A percentile compares a stretch with the other conserved stretches of the same genome.
Conservation (phyloP, 2,888 invertebrate genomes). For the Lamellibrachia satsuma region DNA sequence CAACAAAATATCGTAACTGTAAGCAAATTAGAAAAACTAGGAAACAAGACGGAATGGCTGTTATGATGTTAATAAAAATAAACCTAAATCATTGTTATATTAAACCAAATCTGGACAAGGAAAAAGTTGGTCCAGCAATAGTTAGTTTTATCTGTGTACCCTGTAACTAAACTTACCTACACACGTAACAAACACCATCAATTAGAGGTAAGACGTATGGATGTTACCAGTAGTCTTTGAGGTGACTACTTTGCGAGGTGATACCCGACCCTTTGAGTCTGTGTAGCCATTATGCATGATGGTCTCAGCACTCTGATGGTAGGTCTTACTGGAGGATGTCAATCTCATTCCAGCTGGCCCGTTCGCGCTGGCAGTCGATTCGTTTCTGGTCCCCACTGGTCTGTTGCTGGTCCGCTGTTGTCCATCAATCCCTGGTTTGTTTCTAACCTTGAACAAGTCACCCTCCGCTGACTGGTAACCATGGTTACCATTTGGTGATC, state of each 20-base stretch:
- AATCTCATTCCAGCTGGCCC: not conserved
- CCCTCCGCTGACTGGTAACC: not conserved
- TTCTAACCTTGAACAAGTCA: not conserved
- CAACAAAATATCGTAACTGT: not conserved
- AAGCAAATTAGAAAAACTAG: not conserved
- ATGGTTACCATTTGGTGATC: not conserved
- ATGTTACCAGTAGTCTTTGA: not conserved
- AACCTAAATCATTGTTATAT: not conserved
- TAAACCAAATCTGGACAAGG: not conserved
- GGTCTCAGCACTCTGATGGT: not conserved
- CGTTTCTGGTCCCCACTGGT: not conserved
- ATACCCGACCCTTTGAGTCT: not conserved
- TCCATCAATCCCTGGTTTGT: not conserved
- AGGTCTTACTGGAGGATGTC: not conserved
- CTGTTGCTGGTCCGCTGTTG: not conserved
- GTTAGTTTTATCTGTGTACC: not conserved
- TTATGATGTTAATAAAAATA: not conserved
- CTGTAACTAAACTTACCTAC: not conserved
- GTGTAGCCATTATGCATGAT: slow-evolving; percentile 4
- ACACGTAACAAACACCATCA: not conserved
- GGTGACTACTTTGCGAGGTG: not conserved
- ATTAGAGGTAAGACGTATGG: not conserved
- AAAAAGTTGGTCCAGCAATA: not conserved
- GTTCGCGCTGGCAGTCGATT: not conserved
- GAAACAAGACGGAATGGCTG: not conserved